Base-by-base conservation (phyloP, 53 echinoderm and acorn worm species). In the Antedon mediterranea region DNA sequence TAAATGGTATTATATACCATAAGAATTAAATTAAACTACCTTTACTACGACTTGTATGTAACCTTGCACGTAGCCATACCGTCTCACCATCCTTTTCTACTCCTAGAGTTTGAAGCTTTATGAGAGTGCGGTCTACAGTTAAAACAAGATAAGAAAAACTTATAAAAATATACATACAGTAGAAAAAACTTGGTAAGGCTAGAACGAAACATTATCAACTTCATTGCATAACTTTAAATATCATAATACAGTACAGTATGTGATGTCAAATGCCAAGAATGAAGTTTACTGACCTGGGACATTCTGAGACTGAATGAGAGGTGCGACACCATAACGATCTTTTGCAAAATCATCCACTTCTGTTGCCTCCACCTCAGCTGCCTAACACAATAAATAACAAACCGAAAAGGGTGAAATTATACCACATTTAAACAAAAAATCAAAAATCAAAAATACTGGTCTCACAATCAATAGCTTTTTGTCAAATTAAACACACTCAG, bases 1-100 rank as follows among this genome's bases (percentile, higher is more conserved):
- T n/a, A n/a, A n/a, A n/a, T n/a, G n/a, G n/a, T n/a, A n/a, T n/a
- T n/a, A n/a, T n/a, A n/a, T n/a, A n/a, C n/a, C n/a, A n/a, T n/a
- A n/a, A n/a, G n/a, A n/a, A n/a, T n/a, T n/a, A n/a, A n/a, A n/a
- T 75, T 0, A 29, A 26, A 30, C 20, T 83, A 95, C 97, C 97
- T 92, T 95, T 95, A 26, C 89, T 89, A 71, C 97, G 83, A 57
- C 87, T 84, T 28, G 92, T 95, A 72, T 95, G 97, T 32, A 95
- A 77, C 81, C 97, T 89, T n/a, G 88, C 97, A 32, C 97, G 85
- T 31, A 95, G 74, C 97, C 92, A 95, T 18, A 94, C 84, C 41
- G 83, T 89, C 82, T 92, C 82, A 57, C 87, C 79, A 5, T 85
- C 86, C 26, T 82, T 85, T 71, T 78, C 82, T 31, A 82, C 31